phyloP scores from a whole-genome alignment of 2,888 invertebrate species.

The Dasysyrphus albostriatus region DNA sequence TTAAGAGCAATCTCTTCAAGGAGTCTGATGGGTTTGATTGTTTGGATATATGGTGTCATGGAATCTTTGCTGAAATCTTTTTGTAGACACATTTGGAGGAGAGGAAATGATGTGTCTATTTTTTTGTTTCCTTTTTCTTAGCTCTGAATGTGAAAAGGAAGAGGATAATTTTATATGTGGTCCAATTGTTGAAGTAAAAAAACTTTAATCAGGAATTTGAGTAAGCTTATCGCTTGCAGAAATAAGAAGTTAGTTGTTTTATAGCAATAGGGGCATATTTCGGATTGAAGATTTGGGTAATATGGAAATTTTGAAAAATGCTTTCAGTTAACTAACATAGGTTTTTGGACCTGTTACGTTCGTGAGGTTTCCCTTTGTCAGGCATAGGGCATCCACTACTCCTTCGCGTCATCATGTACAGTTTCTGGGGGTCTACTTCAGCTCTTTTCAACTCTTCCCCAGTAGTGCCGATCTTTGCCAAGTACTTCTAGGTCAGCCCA shows the following conservation, averaged over 20 bases:
- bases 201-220: background rate
- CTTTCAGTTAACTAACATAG: no score
- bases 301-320: no score
- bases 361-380: no score
- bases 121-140: background rate
- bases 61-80: conserved; percentile 45
- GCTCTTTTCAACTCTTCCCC: no score
- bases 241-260: background rate
- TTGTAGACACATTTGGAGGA: conserved; percentile 22
- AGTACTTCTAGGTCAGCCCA: no score
- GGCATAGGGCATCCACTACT: no score
- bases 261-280: background rate
- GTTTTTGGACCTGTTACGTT: no score
- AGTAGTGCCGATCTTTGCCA: no score
- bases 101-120: conserved; percentile 10
- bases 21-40: conserved; percentile 25
- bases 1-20: conserved; percentile 34
- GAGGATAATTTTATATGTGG: background rate
- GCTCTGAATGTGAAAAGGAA: background rate
- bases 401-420: no score
- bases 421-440: no score
- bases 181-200: background rate
- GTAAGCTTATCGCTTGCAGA: background rate
- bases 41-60: conserved; percentile 41
- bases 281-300: background rate